Evolutionary conservation across 2,797 vertebrate species (phyloP).

Genomic region (Basileuterus tristriatus): DNA sequence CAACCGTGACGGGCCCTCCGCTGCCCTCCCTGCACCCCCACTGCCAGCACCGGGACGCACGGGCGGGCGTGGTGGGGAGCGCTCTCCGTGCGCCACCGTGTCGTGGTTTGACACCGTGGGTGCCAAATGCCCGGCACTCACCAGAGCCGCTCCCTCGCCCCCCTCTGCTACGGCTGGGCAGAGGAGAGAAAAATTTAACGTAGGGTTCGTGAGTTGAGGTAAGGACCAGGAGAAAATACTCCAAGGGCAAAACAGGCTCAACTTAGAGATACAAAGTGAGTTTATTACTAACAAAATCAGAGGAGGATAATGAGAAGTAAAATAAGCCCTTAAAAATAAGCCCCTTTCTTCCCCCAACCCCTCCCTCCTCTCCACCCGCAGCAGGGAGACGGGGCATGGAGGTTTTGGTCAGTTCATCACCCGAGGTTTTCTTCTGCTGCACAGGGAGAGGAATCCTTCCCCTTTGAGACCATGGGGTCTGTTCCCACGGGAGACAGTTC

Average conservation of each 20-base stretch:
- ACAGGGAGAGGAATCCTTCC: neutral
- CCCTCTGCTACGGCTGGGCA: neutral
- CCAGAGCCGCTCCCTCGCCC: too few relatives aligned
- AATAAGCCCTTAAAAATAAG: neutral
- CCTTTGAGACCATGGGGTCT: too few relatives aligned
- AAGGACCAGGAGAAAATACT: neutral
- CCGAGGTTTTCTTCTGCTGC: neutral
- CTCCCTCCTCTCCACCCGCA: too few relatives aligned
- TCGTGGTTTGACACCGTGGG: accelerated
- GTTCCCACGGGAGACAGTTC: neutral
- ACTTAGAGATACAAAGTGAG: neutral
- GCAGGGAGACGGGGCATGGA: accelerated
- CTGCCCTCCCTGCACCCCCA: accelerated
- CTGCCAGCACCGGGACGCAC: accelerated
- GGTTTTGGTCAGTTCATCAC: neutral
- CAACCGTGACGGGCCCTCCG: accelerated
- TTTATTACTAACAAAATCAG: neutral
- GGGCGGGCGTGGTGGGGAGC: accelerated
- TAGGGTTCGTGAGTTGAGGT: neutral
- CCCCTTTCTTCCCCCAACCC: accelerated
- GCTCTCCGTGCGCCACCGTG: accelerated
- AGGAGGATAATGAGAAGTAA: neutral
- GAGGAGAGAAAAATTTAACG: neutral
- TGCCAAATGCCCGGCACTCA: neutral
- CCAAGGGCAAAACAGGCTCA: neutral